These are phyloP conservation scores for Eutolmus rufibarbis DNA, from an alignment of 2,888 invertebrate genomes.

Conservation along the genomic window DNA sequence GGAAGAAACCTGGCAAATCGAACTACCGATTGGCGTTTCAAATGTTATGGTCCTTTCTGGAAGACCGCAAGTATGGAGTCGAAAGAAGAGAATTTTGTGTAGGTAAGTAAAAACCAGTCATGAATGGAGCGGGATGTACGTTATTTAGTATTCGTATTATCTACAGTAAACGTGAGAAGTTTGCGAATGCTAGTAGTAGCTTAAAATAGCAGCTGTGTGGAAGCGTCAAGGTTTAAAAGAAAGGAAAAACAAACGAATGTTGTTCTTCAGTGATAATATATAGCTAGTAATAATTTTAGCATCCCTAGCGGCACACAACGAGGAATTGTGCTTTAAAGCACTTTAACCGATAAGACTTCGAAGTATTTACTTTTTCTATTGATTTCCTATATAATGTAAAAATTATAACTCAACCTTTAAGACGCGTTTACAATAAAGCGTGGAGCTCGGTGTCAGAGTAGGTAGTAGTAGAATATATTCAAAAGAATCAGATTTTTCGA, in stretches of 20 bases:
- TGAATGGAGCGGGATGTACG: neutral
- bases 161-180: neutral
- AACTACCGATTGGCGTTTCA: slow-evolving; percentile 3
- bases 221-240: neutral
- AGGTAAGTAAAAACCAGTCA: neutral
- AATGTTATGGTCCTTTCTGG: neutral
- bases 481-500: no score
- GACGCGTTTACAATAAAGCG: no score
- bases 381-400: no score
- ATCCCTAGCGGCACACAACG: no score
- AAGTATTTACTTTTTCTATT: no score
- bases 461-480: no score
- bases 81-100: slow-evolving; percentile 1
- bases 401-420: no score
- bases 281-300: neutral
- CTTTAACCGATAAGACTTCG: no score
- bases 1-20: neutral
- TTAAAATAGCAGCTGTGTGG: neutral
- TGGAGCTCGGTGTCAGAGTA: no score
- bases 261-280: neutral
- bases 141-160: neutral
- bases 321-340: no score
- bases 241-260: neutral
- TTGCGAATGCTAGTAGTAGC: neutral
- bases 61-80: neutral